Evolutionary conservation across 2,888 invertebrate genomes (phyloP), one percentile per base, ranked within the genome.

Genomic region (Parascotia fuliginaria): DNA sequence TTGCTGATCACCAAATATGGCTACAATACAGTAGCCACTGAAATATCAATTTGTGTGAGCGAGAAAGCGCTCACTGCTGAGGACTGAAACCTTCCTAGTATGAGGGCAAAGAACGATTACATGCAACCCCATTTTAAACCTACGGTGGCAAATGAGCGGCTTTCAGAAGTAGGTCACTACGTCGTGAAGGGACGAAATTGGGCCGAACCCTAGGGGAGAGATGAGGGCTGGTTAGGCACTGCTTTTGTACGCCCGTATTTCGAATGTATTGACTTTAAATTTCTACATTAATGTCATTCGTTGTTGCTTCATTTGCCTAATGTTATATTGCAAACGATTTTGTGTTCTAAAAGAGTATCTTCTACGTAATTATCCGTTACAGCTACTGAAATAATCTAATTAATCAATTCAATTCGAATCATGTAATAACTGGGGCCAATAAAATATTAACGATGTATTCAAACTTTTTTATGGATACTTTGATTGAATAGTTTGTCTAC

Each of bases 101-200:
- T 69, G 70, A 75, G 76, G 77, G 79, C 77, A 81, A 81, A 80
- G 80, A 75, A 80, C 80, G 81, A 87, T 85, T 85, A 84, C 79
- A 85, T 83, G 79, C 84, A 87, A 81, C 87, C 87, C 87, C 83
- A 82, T 87, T 90, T 86, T 85, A 83, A 83, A 84, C 82, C 87
- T 79, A 79, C 82, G 74, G 79, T 77, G 74, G 78, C 77, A 85
- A 89, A 87, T 85, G 85, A 87, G 85, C 82, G 83, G 80, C 79
- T 83, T 80, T 79, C 70, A 76, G 78, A 91, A 88, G 79, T 91
- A 80, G 90, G 90, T 90, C 90, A 88, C 79, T 82, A 80, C 77
- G 79, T 80, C 77, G 79, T 78, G 76, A 81, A 85, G 86, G 89
- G 88, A 83, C 80, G 81, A 79, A 89, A 87, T 87, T 89, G 88